phyloP scores from a whole-genome alignment of 2,797 vertebrate genomes.

The Cyprinella venusta region DNA sequence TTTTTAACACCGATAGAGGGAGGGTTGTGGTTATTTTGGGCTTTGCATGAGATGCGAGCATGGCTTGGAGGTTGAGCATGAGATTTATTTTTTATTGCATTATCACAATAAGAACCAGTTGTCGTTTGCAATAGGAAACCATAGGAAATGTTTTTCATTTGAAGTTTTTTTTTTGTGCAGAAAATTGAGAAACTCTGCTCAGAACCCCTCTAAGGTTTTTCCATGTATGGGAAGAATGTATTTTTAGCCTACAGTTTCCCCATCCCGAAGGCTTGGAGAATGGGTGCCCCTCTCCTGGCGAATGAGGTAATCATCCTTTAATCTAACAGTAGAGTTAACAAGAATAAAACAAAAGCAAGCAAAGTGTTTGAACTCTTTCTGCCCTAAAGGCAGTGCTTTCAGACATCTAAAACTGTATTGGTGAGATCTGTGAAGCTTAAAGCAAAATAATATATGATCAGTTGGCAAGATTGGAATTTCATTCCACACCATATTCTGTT shows the following conservation, averaged over 20 bases:
- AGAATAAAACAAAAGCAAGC: slow-evolving; percentile 27
- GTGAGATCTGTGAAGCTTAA: background rate
- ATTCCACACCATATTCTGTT: background rate
- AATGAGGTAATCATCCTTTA: slow-evolving; percentile 53
- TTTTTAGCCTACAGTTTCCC: slow-evolving; percentile 49
- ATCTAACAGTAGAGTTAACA: slow-evolving; percentile 20
- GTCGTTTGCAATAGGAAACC: slow-evolving; percentile 7
- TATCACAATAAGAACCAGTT: slow-evolving; percentile 13
- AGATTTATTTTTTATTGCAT: slow-evolving; percentile 6
- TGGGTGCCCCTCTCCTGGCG: slow-evolving; percentile 33
- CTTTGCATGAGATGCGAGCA: background rate
- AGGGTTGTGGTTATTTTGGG: slow-evolving; percentile 2
- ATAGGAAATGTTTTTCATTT: slow-evolving; percentile 37
- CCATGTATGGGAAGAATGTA: slow-evolving; percentile 59
- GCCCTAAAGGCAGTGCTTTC: background rate
- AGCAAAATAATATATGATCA: background rate
- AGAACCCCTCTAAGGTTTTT: slow-evolving; percentile 41
- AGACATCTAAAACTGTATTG: background rate
- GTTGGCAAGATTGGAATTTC: background rate
- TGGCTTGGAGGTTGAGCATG: background rate
- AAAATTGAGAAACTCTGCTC: slow-evolving; percentile 28
- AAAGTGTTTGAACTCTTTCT: background rate
- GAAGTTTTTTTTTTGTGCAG: slow-evolving; percentile 33
- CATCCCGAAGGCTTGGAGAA: slow-evolving; percentile 9
- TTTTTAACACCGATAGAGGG: background rate